phyloP scores from a whole-genome alignment of 2,797 vertebrate species.

The Threskiornis aethiopicus region DNA sequence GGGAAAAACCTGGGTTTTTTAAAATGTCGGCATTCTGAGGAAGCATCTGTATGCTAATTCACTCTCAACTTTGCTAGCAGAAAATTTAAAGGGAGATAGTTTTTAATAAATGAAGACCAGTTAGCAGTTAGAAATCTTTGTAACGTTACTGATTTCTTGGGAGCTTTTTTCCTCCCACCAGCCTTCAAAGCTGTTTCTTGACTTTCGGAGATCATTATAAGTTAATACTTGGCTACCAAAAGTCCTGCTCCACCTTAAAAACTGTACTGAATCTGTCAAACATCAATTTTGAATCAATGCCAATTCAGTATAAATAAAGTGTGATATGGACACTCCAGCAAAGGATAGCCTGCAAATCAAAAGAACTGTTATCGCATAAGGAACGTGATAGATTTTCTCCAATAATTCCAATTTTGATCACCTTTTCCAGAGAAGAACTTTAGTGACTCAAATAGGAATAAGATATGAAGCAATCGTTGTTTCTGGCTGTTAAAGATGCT shows the following conservation, averaged over 20 bases:
- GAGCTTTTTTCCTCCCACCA: background rate
- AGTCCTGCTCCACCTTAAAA: constrained; percentile 40
- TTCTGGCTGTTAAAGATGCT: background rate
- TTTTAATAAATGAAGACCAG: background rate
- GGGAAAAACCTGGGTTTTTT: constrained; percentile 31
- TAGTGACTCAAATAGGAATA: constrained; percentile 1
- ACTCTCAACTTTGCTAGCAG: constrained; percentile 16
- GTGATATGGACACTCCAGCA: constrained; percentile 36
- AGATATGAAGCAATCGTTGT: background rate
- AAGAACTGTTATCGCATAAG: background rate
- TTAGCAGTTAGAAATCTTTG: background rate
- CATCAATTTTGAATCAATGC: constrained; percentile 62
- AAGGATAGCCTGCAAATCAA: constrained; percentile 46
- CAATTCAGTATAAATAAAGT: constrained; percentile 59
- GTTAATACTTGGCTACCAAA: background rate
- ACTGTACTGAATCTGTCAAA: constrained; percentile 10
- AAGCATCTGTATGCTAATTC: constrained; percentile 64
- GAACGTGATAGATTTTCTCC: constrained; percentile 10
- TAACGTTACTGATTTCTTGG: background rate
- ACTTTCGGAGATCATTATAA: background rate
- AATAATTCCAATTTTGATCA: constrained; percentile 48
- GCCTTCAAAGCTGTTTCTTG: background rate
- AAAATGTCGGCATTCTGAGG: constrained; percentile 7
- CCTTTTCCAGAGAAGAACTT: constrained; percentile 28
- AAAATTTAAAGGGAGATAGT: constrained; percentile 41